Conservation (phyloP, 2,888 invertebrate genomes). For the Tillus elongatus region DNA sequence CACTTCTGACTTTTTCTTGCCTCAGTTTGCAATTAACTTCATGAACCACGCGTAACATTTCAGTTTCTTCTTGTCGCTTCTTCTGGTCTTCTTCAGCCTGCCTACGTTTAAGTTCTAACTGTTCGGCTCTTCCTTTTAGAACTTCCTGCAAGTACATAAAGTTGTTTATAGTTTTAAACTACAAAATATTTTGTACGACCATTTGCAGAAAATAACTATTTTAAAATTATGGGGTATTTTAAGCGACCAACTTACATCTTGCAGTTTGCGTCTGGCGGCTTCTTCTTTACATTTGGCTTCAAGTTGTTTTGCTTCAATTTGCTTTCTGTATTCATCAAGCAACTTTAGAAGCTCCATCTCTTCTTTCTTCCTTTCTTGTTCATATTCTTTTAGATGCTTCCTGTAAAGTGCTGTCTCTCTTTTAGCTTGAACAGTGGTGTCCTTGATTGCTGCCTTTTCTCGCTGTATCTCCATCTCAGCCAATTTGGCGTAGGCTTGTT, state of each 20-base stretch:
- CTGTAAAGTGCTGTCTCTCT: slow-evolving; percentile 33
- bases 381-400: slow-evolving; percentile 32
- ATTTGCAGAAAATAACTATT: background rate
- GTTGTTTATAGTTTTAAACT: too few relatives aligned
- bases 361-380: slow-evolving; percentile 31
- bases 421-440: slow-evolving; percentile 24
- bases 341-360: slow-evolving; percentile 30
- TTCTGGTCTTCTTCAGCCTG: slow-evolving; percentile 29
- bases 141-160: slow-evolving; percentile 30
- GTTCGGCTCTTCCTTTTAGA: slow-evolving; percentile 33
- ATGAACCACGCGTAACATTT: slow-evolving; percentile 29
- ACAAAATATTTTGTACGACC: slow-evolving; percentile 5
- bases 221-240: background rate
- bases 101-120: slow-evolving; percentile 31
- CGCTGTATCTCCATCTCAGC: slow-evolving; percentile 31
- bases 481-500: slow-evolving; percentile 31
- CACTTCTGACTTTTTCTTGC: slow-evolving; percentile 32
- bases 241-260: slow-evolving; percentile 24
- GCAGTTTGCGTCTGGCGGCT: slow-evolving; percentile 30
- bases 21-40: slow-evolving; percentile 34
- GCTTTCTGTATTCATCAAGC: slow-evolving; percentile 28
- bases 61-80: slow-evolving; percentile 33
- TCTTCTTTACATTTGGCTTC: slow-evolving; percentile 33
- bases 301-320: slow-evolving; percentile 31
- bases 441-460: slow-evolving; percentile 26